Conservation (phyloP, 2,888 invertebrate species). For the Dyspetes luteomarginatus region DNA sequence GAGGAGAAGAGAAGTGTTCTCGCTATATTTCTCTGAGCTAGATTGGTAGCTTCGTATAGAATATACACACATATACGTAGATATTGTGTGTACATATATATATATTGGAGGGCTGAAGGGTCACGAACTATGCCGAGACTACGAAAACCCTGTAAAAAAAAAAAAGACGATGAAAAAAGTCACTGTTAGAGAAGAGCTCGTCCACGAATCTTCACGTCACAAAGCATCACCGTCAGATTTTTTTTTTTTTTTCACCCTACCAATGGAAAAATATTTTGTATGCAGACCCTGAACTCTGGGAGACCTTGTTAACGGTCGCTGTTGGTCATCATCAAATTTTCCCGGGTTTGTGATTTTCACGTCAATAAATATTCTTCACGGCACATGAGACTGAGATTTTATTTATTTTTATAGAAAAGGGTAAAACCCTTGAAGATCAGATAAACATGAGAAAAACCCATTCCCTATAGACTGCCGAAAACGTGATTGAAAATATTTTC, state of each 20-base stretch:
- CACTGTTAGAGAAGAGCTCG: neutral
- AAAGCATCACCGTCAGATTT: conserved; percentile 17
- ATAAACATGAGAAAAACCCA: no score
- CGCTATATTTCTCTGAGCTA: neutral
- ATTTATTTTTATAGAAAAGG: no score
- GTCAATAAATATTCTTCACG: conserved; percentile 27
- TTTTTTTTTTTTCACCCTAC: neutral
- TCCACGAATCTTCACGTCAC: conserved; percentile 8
- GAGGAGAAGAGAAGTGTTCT: conserved; percentile 21
- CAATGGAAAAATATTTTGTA: neutral
- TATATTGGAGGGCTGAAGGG: neutral
- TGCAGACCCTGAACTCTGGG: neutral
- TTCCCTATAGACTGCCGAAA: neutral
- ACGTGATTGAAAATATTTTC: conserved; percentile 13
- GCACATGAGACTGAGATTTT: conserved; percentile 28
- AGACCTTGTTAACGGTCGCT: neutral
- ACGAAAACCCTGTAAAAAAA: neutral
- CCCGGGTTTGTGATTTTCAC: conserved; percentile 3
- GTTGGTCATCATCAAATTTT: conserved; percentile 38
- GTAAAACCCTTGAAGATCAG: no score
- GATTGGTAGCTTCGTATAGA: neutral
- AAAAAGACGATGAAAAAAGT: conserved; percentile 9
- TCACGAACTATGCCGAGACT: neutral
- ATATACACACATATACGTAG: neutral
- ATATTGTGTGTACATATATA: neutral